Evolutionary conservation across 2,888 invertebrate species (phyloP), one percentile per base, ranked within the genome.

Genomic region (Spisula solida): DNA sequence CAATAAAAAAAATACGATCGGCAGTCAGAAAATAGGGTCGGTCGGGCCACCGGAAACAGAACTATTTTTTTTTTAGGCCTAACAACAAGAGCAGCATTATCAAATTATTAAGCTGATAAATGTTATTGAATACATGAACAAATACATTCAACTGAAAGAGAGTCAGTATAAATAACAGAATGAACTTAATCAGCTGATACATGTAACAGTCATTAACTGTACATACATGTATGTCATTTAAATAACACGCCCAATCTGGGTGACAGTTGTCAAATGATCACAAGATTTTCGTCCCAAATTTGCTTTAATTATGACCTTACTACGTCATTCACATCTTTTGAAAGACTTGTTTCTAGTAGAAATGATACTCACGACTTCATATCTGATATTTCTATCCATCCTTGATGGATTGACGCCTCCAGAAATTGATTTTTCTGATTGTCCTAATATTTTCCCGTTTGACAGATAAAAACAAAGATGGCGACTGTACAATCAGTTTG

Each of bases 301-400:
- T 0, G 12, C 25, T 25, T 10, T 10, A 25, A 66, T 66, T 25
- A 25, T 25, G 5, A 12, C 60, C 10, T 12, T 2, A 66, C 25
- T 25, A 66, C 60, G 10, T 10, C 6, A 66, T n/a, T 66, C 60
- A 25, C 25, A 25, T 60, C 25, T 25, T 8, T 25, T 66, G 0
- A 25, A 25, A 25, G n/a, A 25, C 25, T 25, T 25, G 5, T 25
- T 25, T 66, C 25, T 66, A 66, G 60, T 25, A 25, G 25, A 66
- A 66, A 66, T 25, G 8, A 66, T 34, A 80, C 20, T 78, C 88
- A 90, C 91, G 86, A 91, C 90, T 91, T 91, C 89, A 85, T 91
- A 91, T 66, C 91, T 84, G 41, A 91, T 87, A 55, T 87, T 89
- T 86, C 91, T 51, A 82, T 90, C 90, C 91, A 91, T 91, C 87